These are phyloP conservation scores for Gambusia yucatana DNA, from an alignment of 2,797 vertebrate species.

Conservation along the genomic window DNA sequence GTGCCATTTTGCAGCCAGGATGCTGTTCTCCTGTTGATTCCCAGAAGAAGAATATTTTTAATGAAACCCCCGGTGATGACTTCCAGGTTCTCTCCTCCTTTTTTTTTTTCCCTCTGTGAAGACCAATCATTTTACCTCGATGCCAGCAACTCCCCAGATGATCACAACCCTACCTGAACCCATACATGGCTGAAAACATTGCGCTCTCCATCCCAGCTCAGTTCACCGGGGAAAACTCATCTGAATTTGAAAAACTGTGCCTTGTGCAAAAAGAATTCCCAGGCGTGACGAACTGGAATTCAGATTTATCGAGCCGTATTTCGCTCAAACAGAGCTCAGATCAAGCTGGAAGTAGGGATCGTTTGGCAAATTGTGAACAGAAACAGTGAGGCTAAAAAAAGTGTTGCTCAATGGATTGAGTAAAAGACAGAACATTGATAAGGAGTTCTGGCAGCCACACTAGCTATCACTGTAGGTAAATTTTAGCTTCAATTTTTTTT, in stretches of 20 bases:
- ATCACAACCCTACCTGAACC: constrained; percentile 56
- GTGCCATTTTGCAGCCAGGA: constrained; percentile 19
- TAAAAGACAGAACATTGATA: constrained; percentile 8
- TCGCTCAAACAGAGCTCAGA: constrained; percentile 35
- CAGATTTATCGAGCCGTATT: constrained; percentile 62
- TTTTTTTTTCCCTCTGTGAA: constrained; percentile 35
- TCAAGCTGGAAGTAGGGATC: constrained; percentile 58
- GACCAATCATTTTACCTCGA: constrained; percentile 68
- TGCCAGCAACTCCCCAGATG: constrained; percentile 67
- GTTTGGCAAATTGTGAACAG: constrained; percentile 49
- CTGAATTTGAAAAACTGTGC: constrained; percentile 51
- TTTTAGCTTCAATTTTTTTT: constrained; percentile 2
- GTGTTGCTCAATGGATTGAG: constrained; percentile 20
- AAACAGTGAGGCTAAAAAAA: constrained; percentile 36
- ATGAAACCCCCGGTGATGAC: constrained; percentile 73
- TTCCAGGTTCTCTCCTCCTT: constrained; percentile 35
- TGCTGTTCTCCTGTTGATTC: constrained; percentile 61
- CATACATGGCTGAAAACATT: constrained; percentile 52
- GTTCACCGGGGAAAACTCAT: constrained; percentile 47
- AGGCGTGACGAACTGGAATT: constrained; percentile 63
- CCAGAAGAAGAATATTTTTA: constrained; percentile 66
- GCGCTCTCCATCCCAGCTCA: constrained; percentile 48
- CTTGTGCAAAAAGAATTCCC: constrained; percentile 66
- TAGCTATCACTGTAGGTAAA: constrained; percentile 2
- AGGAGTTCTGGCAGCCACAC: constrained; percentile 8